Evolutionary conservation across 2,888 invertebrate genomes (phyloP).

Genomic region (Platerodrilus igneus): DNA sequence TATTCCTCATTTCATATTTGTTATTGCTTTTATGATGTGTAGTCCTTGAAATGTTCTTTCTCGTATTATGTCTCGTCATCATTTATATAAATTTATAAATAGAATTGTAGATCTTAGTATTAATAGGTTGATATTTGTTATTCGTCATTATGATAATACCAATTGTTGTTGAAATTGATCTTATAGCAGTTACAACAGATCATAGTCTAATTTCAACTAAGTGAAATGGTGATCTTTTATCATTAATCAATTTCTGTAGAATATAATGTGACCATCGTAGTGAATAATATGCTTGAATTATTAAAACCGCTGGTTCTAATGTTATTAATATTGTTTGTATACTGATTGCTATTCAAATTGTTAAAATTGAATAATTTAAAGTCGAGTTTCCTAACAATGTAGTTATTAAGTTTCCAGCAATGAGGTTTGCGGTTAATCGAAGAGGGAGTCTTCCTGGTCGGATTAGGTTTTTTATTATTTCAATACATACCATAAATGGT

Average conservation of each 20-base stretch:
- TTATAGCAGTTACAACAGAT: too few relatives aligned
- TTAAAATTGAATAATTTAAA: slow-evolving; percentile 26
- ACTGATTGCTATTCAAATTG: slow-evolving; percentile 35
- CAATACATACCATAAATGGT: slow-evolving; percentile 71
- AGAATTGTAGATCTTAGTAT: too few relatives aligned
- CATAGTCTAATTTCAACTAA: slow-evolving; percentile 60
- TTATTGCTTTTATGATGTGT: too few relatives aligned
- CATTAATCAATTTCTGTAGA: slow-evolving; percentile 64
- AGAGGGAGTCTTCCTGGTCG: slow-evolving; percentile 65
- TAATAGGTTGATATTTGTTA: too few relatives aligned
- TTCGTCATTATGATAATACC: too few relatives aligned
- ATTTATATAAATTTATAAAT: too few relatives aligned
- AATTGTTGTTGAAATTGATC: too few relatives aligned
- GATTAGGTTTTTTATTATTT: slow-evolving; percentile 69
- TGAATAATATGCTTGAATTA: slow-evolving; percentile 65
- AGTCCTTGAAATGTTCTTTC: too few relatives aligned
- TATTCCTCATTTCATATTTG: too few relatives aligned
- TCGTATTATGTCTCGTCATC: too few relatives aligned
- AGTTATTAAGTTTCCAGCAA: slow-evolving; percentile 66
- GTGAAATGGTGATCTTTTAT: slow-evolving; percentile 60
- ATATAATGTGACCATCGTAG: slow-evolving; percentile 61
- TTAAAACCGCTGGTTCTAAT: slow-evolving; percentile 57
- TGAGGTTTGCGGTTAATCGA: slow-evolving; percentile 72
- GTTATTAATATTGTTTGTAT: slow-evolving; percentile 53
- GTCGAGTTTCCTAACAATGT: slow-evolving; percentile 55